Evolutionary conservation across 2,797 vertebrate species (phyloP).

Genomic region (Geotrypetes seraphini): DNA sequence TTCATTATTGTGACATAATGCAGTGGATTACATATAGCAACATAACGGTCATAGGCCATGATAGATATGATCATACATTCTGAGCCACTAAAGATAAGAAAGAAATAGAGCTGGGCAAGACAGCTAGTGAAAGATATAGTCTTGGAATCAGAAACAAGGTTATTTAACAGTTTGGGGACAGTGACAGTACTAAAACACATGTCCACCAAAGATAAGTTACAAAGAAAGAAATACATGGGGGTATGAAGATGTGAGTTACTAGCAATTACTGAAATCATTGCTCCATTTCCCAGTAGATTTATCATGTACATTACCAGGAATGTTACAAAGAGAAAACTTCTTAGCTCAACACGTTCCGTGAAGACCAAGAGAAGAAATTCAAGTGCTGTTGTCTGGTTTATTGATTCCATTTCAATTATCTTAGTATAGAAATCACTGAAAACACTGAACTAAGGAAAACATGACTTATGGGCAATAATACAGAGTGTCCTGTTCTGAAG

Average conservation of each 20-base stretch:
- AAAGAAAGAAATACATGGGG: constrained; percentile 35
- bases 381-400: constrained; percentile 19
- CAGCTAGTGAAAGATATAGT: constrained; percentile 31
- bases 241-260: constrained; percentile 18
- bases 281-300: constrained; percentile 25
- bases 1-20: constrained; percentile 30
- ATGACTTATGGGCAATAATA: no score
- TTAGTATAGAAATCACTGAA: no score
- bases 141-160: constrained; percentile 17
- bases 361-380: constrained; percentile 24
- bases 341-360: constrained; percentile 17
- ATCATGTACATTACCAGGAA: constrained; percentile 26
- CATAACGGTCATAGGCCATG: constrained; percentile 35
- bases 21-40: constrained; percentile 36
- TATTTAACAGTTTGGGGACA: constrained; percentile 26
- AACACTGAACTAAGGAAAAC: no score
- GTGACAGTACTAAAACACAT: constrained; percentile 32
- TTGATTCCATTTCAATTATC: no score
- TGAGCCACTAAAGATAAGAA: constrained; percentile 31
- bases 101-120: constrained; percentile 36
- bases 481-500: no score
- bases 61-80: constrained; percentile 34
- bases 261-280: constrained; percentile 22
- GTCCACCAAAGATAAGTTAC: constrained; percentile 31
- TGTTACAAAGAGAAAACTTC: constrained; percentile 14